Percentiles rank a stretch among this genome's conserved stretches.
phyloP scores from a whole-genome alignment of 2,888 invertebrate species.

The Lottia gigantea region DNA sequence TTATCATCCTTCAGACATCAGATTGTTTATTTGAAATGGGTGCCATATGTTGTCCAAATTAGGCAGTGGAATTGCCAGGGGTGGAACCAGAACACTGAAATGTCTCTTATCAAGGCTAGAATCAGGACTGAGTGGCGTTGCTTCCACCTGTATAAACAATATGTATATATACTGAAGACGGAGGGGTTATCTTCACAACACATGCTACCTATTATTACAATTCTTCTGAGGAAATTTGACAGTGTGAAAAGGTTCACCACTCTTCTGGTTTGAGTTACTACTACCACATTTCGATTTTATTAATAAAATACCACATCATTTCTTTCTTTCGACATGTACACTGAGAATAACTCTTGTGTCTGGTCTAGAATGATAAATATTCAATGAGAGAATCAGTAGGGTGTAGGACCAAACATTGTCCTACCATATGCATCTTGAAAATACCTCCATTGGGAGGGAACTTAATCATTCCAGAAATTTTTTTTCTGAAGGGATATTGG shows the following conservation, averaged over 20 bases:
- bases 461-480: too few species aligned
- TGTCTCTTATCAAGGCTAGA: not conserved
- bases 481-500: too few species aligned
- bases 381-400: too few species aligned
- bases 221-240: not conserved
- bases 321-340: too few species aligned
- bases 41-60: conserved; percentile 7
- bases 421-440: too few species aligned
- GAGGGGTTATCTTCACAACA: conserved; percentile 9
- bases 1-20: not conserved
- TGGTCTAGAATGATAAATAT: too few species aligned
- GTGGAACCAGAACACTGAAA: not conserved
- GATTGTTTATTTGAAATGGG: conserved; percentile 8
- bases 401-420: too few species aligned
- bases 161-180: conserved; percentile 8
- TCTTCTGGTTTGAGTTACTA: conserved; percentile 8
- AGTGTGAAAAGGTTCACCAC: conserved; percentile 6
- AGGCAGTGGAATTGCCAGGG: conserved; percentile 10
- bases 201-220: conserved; percentile 6
- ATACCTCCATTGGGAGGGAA: too few species aligned
- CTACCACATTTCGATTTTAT: too few species aligned
- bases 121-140: conserved; percentile 11
- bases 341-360: too few species aligned
- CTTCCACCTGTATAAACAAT: conserved; percentile 7
- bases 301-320: too few species aligned